Base-by-base conservation (phyloP, 2,888 invertebrate genomes). In the Meganola albula region DNA sequence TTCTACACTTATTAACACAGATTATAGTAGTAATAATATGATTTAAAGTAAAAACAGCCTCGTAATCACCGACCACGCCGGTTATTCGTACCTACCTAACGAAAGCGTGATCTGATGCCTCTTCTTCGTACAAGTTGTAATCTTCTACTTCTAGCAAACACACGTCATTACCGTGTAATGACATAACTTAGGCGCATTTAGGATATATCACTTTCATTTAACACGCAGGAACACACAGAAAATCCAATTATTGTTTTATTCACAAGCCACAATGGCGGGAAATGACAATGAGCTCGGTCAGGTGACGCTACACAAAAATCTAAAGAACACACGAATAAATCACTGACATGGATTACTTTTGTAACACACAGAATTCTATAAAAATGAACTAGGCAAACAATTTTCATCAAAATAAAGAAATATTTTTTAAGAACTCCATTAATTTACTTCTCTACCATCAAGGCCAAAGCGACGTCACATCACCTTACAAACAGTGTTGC, bases 201-300 rank as follows among this genome's bases (percentile, higher is more conserved):
- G 61, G 55, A 72, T 53, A 48, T 53, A 61, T 60, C 67, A 59
- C 56, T n/a, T n/a, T 66, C 77, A 79, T 79, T 52, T 63, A 79
- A 53, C 67, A 48, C 29, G 14, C 45, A 57, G 41, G 37, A 39
- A 53, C 40, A 56, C 46, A 44, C 49, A 56, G 46, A 53, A 62
- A 67, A 64, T 58, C 57, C 50, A 42, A 56, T 58, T 38, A 44
- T 58, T 62, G 63, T 43, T 66, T 66, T 58, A 63, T 65, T 65
- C 69, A 73, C 73, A 63, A 70, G 63, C 79, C 82, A 85, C 86
- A 87, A 87, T 87, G 86, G 86, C 86, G 86, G 86, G 86, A 87
- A 87, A 87, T 84, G 85, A 86, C 86, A 85, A 85, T 82, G 83
- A 82, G 75, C 63, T 63, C 77, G 65, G 84, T 85, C 85, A 85